Evolutionary conservation across 2,797 vertebrate genomes (phyloP), one percentile per base, ranked within the genome.

Genomic region (Dipus sagitta): DNA sequence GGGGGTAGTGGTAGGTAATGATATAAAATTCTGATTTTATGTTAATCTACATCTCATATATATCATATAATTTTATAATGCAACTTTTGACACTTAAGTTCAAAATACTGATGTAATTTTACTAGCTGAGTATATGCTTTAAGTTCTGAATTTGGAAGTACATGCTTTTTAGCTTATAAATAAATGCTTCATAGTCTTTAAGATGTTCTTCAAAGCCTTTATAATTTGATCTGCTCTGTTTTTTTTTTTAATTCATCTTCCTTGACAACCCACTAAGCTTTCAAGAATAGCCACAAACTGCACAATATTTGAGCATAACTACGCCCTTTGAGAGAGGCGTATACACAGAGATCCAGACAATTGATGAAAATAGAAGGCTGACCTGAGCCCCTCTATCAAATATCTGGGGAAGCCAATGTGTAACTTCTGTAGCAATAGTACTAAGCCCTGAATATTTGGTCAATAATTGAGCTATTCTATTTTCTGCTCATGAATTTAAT

Each of bases 21-120:
- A 86, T 85, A 28, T 91, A 60, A 92, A 93, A 77, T 91, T 92
- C 58, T 95, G 74, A 90, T 89, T 80, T 28, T 52, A 65, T 79
- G 92, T 93, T 52, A 79, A 4, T 74, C 62, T 18, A 77, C 26
- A 42, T 80, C 28, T 23, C 1, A 1, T 70, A 38, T 6, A 38
- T 38, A 38, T 38, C 38, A 38, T 38, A 87, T 82, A 47, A 86
- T 80, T 86, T 92, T 60, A 54, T 62, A 60, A 81, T 68, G 65
- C 47, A 72, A 78, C 34, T 26, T 80, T 71, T 70, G 75, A 83
- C 52, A 75, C 38, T 81, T 94, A 42, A 79, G 93, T 86, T 95
- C 65, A 83, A 58, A 91, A 87, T 74, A 75, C 70, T 67, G 92
- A 91, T 47, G 86, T 72, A 8, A 79, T 77, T 88, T 93, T 80